Evolutionary conservation across 1,140 invertebrate genomes (phyloP), one percentile per base, ranked within the genome.

Genomic region (Pissodes strobi): DNA sequence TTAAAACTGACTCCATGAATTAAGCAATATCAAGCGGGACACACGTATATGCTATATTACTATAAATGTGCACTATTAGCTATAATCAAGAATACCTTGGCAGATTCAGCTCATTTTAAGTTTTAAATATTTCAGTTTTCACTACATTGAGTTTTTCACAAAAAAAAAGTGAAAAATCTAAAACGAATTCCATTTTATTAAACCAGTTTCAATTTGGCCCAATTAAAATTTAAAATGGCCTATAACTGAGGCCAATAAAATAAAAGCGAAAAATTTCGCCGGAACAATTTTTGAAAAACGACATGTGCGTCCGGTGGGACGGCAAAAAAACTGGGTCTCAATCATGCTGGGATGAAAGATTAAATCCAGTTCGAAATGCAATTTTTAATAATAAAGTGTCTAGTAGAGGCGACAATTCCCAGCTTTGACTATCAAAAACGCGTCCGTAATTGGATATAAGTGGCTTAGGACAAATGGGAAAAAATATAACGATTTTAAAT

Each of bases 361-460:
- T 57, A 57, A 57, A 56, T 43, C 23, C 37, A 22, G n/a, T 21
- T 52, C 17, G 15, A 25, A 41, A 57, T 57, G 53, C 53, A 57
- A 57, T 57, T 57, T 57, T 57, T 57, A 43, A 57, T 57, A 57
- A 57, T 57, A 43, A 57, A 43, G 22, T 15, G 27, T 25, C 53
- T 43, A 43, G 41, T 57, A 57, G 38, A 25, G 37, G 10, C 10
- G 38, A 43, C 19, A 57, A 55, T 55, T 17, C 4, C 18, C 6
- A 15, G 30, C 22, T 55, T 55, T 55, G 51, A 38, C 21, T 15
- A 15, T 12, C 15, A n/a, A 18, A 34, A 15, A 27, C 34, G 0
- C 15, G 15, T 21, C 17, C 37, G 6, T 18, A 39, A 55, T 55
- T 52, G 49, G 46, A 49, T 25, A 49, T 49, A 49, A 45, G n/a